Percentiles rank a stretch among this genome's conserved stretches.
Evolutionary conservation across 1,140 invertebrate genomes (phyloP).

Genomic region (Berghia stephanieae): DNA sequence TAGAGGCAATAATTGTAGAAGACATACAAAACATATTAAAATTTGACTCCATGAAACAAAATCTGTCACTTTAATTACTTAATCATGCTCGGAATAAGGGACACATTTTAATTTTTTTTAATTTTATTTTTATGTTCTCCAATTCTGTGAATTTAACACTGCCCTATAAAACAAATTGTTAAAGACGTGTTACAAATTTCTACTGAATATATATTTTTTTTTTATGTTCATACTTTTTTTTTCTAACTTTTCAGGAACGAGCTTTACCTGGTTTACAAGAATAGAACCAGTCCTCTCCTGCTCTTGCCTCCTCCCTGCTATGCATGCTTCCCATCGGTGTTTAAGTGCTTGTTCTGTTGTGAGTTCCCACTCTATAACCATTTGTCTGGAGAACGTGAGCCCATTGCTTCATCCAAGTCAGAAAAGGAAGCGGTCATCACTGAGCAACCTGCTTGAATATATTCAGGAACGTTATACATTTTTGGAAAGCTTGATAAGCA

Average conservation of each 20-base stretch:
- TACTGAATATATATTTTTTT: neutral
- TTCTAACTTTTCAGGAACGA: conserved; percentile 75
- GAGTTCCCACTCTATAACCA: conserved; percentile 82
- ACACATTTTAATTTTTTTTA: neutral
- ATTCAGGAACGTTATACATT: no score
- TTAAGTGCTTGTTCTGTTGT: conserved; percentile 86
- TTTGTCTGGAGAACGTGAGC: conserved; percentile 46
- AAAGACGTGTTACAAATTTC: no score
- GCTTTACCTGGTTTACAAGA: conserved; percentile 86
- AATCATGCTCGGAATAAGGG: neutral
- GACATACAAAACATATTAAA: no score
- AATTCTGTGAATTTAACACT: neutral
- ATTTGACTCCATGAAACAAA: neutral
- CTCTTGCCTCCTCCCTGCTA: conserved; percentile 86
- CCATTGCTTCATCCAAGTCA: no score
- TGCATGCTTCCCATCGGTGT: conserved; percentile 79
- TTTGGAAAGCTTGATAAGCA: no score
- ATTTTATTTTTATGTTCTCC: neutral
- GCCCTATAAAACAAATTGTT: no score
- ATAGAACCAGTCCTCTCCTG: conserved; percentile 85
- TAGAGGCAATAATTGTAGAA: no score
- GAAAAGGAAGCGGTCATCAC: no score
- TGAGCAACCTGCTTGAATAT: no score
- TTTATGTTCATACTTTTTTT: neutral
- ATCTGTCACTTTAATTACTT: neutral